Percentiles rank a stretch among this genome's conserved stretches.
These are phyloP conservation scores for Trachelus stipa DNA, from an alignment of 2,888 invertebrate species.

Conservation along the genomic window DNA sequence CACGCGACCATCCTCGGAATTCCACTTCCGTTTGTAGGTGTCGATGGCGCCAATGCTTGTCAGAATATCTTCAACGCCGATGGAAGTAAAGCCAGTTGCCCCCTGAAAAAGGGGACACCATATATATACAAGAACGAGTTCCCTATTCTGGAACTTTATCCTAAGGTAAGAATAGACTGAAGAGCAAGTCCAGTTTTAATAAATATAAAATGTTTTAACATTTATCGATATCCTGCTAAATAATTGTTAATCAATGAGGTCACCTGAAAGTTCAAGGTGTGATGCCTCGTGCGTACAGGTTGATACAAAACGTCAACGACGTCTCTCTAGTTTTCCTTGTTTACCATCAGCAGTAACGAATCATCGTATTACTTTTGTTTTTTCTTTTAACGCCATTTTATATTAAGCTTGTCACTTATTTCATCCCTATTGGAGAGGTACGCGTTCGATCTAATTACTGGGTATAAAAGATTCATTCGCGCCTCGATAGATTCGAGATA, in stretches of 20 bases:
- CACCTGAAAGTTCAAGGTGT: too few relatives aligned
- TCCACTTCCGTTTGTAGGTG: slow-evolving; percentile 80
- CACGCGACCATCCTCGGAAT: slow-evolving; percentile 74
- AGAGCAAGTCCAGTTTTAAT: neutral
- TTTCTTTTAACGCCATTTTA: neutral
- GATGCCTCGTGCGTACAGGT: neutral
- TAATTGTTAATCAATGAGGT: neutral
- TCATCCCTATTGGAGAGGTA: neutral
- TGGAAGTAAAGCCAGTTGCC: slow-evolving; percentile 75
- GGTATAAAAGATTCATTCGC: neutral
- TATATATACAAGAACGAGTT: slow-evolving; percentile 79
- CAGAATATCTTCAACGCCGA: slow-evolving; percentile 71
- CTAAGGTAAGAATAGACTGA: slow-evolving; percentile 64
- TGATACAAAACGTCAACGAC: neutral
- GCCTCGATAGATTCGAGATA: neutral
- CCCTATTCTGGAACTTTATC: slow-evolving; percentile 70
- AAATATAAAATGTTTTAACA: neutral
- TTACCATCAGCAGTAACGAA: neutral
- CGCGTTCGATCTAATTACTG: neutral
- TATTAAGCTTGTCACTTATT: neutral
- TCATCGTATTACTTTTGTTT: neutral
- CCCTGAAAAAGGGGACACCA: slow-evolving; percentile 75
- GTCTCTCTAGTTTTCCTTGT: neutral
- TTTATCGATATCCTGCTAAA: neutral
- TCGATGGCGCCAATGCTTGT: slow-evolving; percentile 79